phyloP scores from a whole-genome alignment of 2,113 vertebrate genomes.

The zebrafish (Danio rerio) region DNA sequence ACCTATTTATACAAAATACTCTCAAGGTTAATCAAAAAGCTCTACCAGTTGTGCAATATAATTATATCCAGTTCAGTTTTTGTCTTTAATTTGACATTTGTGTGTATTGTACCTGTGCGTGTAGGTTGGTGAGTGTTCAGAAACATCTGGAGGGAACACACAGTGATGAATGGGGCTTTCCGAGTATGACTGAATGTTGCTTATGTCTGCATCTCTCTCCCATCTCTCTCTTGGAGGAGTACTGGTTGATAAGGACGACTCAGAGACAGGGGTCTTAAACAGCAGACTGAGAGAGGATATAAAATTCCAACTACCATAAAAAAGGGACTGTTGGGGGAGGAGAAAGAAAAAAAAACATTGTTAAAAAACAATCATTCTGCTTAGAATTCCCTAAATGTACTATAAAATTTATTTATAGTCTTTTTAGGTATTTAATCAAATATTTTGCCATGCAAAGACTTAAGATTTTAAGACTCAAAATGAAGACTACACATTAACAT shows the following conservation, averaged over 20 bases:
- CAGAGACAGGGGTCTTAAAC: constrained; percentile 53
- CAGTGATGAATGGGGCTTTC: constrained; percentile 75
- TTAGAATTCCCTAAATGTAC: background rate
- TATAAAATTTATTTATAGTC: no score
- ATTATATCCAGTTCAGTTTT: no score
- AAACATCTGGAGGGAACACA: constrained; percentile 54
- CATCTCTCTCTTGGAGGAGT: constrained; percentile 77
- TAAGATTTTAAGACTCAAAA: no score
- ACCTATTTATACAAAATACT: no score
- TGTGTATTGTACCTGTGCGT: constrained; percentile 63
- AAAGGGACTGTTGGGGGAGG: constrained; percentile 46
- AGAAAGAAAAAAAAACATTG: constrained; percentile 50
- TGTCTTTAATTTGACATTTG: no score
- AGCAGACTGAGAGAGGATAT: constrained; percentile 69
- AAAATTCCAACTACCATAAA: constrained; percentile 71
- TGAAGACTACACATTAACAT: no score
- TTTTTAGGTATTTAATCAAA: no score
- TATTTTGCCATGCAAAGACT: no score
- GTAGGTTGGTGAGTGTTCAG: constrained; percentile 68
- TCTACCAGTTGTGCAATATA: no score
- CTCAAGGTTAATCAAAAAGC: no score
- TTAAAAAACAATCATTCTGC: background rate
- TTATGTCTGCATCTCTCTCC: constrained; percentile 68
- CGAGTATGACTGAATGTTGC: constrained; percentile 64
- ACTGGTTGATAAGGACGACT: constrained; percentile 68